Percentiles rank a stretch among this genome's conserved stretches.
Evolutionary conservation across 2,113 vertebrate genomes (phyloP).

Genomic region (Cynopterus brachyotis): DNA sequence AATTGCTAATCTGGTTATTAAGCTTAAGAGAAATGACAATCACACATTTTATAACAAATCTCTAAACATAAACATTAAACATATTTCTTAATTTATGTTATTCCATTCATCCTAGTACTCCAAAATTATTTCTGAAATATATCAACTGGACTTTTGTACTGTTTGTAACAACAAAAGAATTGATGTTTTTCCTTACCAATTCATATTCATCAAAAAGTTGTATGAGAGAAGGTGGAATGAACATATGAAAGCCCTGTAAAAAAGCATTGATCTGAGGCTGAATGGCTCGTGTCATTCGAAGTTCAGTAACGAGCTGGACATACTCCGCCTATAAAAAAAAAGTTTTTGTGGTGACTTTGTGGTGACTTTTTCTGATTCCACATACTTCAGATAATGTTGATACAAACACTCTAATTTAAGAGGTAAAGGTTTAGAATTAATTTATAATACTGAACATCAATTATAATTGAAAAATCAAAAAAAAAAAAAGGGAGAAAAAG

Average conservation of each 20-base stretch:
- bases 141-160: not conserved
- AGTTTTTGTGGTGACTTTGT: not conserved
- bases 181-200: slow-evolving; percentile 88
- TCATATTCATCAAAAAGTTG: slow-evolving; percentile 99
- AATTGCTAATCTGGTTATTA: not conserved
- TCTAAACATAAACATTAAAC: not conserved
- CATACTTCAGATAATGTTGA: not conserved
- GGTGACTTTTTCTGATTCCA: not conserved
- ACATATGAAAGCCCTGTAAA: slow-evolving; percentile 97
- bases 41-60: not conserved
- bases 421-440: not conserved
- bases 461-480: no score
- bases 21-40: not conserved
- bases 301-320: slow-evolving; percentile 98
- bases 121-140: slow-evolving; percentile 34
- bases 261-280: slow-evolving; percentile 99
- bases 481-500: no score
- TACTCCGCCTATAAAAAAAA: slow-evolving; percentile 92
- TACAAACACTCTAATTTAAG: slow-evolving; percentile 15
- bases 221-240: slow-evolving; percentile 96
- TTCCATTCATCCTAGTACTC: not conserved
- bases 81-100: not conserved
- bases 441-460: no score
- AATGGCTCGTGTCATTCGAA: slow-evolving; percentile 99
- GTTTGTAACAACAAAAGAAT: not conserved